Percentiles rank a stretch among this genome's conserved stretches.
Conservation (phyloP, 1,140 invertebrate species). For the Heliconius himera region DNA sequence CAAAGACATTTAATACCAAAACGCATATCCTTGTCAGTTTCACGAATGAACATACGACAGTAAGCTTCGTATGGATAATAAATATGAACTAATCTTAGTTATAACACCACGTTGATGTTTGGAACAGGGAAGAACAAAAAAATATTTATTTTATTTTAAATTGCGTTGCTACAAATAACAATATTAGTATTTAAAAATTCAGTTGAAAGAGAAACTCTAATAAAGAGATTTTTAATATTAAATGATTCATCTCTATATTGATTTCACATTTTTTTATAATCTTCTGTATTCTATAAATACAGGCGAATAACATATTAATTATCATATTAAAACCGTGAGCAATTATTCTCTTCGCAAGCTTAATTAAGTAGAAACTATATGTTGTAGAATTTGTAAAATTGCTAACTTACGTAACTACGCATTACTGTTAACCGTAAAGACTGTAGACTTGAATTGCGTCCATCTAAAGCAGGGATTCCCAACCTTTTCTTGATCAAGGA, state of each 20-base stretch:
- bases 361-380: slow-evolving; percentile 10
- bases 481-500: too few species aligned
- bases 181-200: too few species aligned
- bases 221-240: too few species aligned
- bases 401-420: neutral
- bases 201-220: too few species aligned
- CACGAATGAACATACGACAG: neutral
- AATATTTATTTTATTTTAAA: neutral
- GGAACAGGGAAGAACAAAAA: neutral
- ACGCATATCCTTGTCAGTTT: neutral
- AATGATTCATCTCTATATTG: neutral
- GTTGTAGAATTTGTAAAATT: slow-evolving; percentile 12
- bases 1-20: neutral
- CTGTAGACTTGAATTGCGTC: neutral
- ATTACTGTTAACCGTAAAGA: slow-evolving; percentile 2
- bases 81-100: neutral
- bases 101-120: too few species aligned
- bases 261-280: neutral
- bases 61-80: neutral
- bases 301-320: neutral
- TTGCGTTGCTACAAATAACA: neutral
- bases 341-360: neutral
- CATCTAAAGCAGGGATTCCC: neutral
- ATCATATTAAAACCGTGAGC: neutral
- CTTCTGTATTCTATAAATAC: neutral